Evolutionary conservation across 2,888 invertebrate species (phyloP), one percentile per base, ranked within the genome.

Genomic region (Noctua pronuba): DNA sequence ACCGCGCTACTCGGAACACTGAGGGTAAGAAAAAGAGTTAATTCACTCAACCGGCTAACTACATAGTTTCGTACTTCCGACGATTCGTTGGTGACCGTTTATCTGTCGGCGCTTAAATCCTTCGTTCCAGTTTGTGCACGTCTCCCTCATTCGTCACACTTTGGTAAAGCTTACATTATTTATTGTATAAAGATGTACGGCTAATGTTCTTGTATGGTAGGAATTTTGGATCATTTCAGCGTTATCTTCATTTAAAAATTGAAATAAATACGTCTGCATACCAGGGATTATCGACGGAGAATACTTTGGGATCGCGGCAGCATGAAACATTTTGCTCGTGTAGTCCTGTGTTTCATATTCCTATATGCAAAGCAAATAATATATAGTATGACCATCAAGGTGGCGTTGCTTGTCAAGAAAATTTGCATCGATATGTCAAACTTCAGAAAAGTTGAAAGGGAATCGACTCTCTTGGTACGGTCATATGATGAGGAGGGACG

Each of bases 1-100:
- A 93, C 90, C 73, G 69, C 82, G 80, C 73, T 94, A 94, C 95
- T 90, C 76, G 87, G 95, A 95, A 94, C 86, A 87, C 86, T 88
- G 88, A 91, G 90, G 90, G 68, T 66, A 84, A 80, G 82, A 87
- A 88, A 90, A 85, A 83, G 70, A 83, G 73, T 78, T 77, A 84
- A 83, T 78, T 84, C 80, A 84, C 80, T 79, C 81, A 80, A 69
- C 76, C 83, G 72, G 28, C 76, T 87, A 89, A 85, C 83, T 80
- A 81, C 84, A 72, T 80, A 86, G 82, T 80, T 84, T 79, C 46
- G 75, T 81, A 75, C 73, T 71, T 79, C 79, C 79, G 77, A 85
- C 74, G 74, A 78, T 78, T 64, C 24, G 28, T 18, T 72, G 73
- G 77, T 67, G 41, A 46, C 69, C 58, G 66, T 64, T 79, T 86